Evolutionary conservation across 2,797 vertebrate species (phyloP).

Genomic region (Clangula hyemalis): DNA sequence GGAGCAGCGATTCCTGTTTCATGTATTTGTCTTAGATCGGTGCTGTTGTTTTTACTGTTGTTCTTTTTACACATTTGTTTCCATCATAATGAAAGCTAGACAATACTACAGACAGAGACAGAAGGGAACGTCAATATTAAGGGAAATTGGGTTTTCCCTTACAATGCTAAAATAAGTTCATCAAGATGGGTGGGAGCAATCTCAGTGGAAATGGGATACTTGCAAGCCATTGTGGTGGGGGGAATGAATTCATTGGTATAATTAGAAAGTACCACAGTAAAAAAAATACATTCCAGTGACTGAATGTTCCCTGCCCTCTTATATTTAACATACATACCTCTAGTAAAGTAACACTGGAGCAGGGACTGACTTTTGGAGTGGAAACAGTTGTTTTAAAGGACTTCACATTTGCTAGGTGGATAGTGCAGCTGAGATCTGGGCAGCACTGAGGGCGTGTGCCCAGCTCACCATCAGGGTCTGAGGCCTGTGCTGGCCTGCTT

Average conservation of each 20-base stretch:
- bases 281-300: neutral
- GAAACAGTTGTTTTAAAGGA: neutral
- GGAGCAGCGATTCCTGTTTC: neutral
- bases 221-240: neutral
- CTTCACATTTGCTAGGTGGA: neutral
- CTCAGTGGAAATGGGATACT: neutral
- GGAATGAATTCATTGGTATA: neutral
- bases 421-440: neutral
- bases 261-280: neutral
- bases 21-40: neutral
- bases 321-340: neutral
- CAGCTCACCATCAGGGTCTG: neutral
- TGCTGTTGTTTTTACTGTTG: neutral
- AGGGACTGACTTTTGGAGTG: neutral
- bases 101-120: neutral
- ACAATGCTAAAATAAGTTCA: neutral
- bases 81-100: neutral
- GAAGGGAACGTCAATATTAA: neutral
- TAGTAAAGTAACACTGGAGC: neutral
- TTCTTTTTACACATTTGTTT: neutral
- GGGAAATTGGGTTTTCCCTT: neutral
- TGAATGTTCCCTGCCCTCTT: neutral
- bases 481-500: neutral
- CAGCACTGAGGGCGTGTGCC: neutral
- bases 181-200: neutral